Evolutionary conservation across 2,888 invertebrate species (phyloP), one percentile per base, ranked within the genome.

Genomic region (Apamea monoglypha): DNA sequence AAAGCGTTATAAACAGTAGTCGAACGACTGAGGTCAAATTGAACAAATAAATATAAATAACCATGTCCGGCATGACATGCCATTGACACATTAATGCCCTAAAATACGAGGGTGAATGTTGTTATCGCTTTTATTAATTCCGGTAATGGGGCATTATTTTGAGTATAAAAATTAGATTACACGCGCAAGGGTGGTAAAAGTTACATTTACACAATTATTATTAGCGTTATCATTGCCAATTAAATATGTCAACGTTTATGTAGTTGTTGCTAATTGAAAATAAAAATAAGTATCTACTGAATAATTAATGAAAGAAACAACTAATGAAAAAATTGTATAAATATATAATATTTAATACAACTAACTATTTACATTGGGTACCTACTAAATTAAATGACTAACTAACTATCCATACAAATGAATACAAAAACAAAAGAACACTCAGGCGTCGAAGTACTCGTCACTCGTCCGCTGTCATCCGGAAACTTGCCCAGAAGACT

Each of bases 51-150:
- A 80, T 81, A 81, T 77, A 78, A 76, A 81, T 81, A 71, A 70
- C 64, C 36, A 78, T 76, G 78, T 81, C 72, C 70, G 67, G 67
- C 74, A 72, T 68, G 66, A 81, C 86, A 82, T 87, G 87, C 87
- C 36, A 84, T 87, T 87, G 76, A 84, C 64, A 67, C 72, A 82
- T 84, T 87, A 87, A 84, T 84, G 21, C 74, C 64, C 36, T 56
- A 78, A 83, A 86, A 79, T 76, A 70, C 66, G 44, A 44, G 72
- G 67, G 80, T 36, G 47, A 66, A 66, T 67, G 63, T 78, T 76
- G 66, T 66, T 78, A 74, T 74, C 14, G 77, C 36, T 85, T 78
- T 77, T 82, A 77, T 75, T 85, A 72, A 79, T 85, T 82, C 66
- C 74, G 79, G 73, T 85, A 85, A 61, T 68, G 40, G 29, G 44